Evolutionary conservation across 1,140 invertebrate species (phyloP).

Genomic region (Meloidogyne hapla): DNA sequence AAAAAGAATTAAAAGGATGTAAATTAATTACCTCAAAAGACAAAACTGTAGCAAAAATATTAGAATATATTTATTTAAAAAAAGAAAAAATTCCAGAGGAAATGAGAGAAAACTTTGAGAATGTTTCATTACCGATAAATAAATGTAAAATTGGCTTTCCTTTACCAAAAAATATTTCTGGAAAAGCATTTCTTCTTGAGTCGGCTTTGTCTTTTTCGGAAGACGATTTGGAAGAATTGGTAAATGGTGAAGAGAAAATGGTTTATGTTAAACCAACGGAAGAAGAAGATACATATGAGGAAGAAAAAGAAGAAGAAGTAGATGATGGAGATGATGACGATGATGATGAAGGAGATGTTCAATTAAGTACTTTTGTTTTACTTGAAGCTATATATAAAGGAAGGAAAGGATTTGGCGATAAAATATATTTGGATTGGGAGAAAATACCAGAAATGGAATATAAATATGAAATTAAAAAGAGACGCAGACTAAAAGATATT

Average conservation of each 20-base stretch:
- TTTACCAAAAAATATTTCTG: conserved; percentile 6
- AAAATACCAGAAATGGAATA: neutral
- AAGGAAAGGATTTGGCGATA: neutral
- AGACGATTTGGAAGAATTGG: neutral
- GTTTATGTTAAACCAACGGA: neutral
- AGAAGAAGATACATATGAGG: neutral
- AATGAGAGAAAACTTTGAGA: neutral
- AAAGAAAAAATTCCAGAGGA: neutral
- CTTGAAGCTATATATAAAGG: neutral
- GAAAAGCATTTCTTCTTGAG: neutral
- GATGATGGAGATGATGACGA: neutral
- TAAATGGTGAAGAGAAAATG: neutral
- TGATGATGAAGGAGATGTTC: neutral
- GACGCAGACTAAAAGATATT: neutral
- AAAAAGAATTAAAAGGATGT: neutral
- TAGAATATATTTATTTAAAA: neutral
- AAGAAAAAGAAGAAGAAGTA: neutral
- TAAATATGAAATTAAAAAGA: neutral
- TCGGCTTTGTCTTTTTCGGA: neutral
- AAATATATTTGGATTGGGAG: neutral
- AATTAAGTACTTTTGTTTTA: neutral
- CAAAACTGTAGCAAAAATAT: neutral
- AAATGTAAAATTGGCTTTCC: neutral
- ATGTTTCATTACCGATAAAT: conserved; percentile 43
- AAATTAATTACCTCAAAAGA: neutral